Base-by-base conservation (phyloP, 2,888 invertebrate genomes). In the Cephus runcator region DNA sequence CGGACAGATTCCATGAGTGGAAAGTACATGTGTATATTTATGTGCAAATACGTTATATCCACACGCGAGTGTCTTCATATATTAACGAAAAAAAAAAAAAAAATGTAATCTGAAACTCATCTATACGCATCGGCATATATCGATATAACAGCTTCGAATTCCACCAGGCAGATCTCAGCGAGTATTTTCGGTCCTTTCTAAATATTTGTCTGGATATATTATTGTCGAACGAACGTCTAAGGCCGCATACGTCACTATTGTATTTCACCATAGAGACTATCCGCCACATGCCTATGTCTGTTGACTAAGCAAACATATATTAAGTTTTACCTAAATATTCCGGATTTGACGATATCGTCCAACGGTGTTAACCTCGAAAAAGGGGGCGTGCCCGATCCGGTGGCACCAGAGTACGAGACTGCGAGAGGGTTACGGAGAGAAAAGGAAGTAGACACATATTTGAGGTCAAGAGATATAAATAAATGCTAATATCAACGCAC, bases 381-480 rank as follows among this genome's bases (percentile, higher is more conserved):
- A 83, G 86, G 85, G 86, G 85, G 86, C 87, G 87, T 84, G 82
- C 81, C 76, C 79, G 81, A 75, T 81, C 76, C 77, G 79, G 79
- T 79, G 78, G 73, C 76, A 69, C 71, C 69, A 69, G 73, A 71
- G 77, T 33, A 75, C 68, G 73, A 74, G 69, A 34, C 74, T 40
- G 74, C 69, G 56, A 73, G 74, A 76, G 79, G 78, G 82, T 56
- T 56, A 56, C 56, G 56, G 83, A 79, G 83, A 82, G 84, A 82
- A 86, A 76, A 78, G 75, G 78, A 40, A 76, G 75, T 77, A 81
- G 86, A 85, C 85, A 84, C 85, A 87, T 87, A 86, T 90, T 90
- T 89, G 88, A 90, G 89, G 89, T 88, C 89, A 88, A 83, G 85
- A 86, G 89, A 87, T 90, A 90, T 90, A 90, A 90, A 89, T 89